phyloP scores from a whole-genome alignment of 2,113 vertebrate genomes.

The Atractosteus spatula region DNA sequence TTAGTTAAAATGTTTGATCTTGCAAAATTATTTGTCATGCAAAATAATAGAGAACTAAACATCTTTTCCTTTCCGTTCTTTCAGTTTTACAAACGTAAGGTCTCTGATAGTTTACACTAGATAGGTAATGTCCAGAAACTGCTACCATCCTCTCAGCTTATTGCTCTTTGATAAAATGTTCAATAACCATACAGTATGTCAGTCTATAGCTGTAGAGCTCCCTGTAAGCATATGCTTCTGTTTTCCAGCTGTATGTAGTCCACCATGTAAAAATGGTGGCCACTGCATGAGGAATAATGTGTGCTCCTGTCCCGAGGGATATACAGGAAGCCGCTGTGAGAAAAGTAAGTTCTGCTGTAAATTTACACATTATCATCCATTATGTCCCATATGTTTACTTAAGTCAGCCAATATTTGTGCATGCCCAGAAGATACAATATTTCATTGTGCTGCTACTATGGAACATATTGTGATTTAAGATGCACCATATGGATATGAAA shows the following conservation, averaged over 20 bases:
- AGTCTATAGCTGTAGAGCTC: not conserved
- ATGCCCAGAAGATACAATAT: not conserved
- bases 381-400: too few species aligned
- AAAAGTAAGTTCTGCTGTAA: conserved; percentile 57
- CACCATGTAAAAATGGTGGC: conserved; percentile 74
- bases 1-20: too few species aligned
- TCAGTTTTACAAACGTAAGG: too few species aligned
- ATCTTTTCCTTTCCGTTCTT: too few species aligned
- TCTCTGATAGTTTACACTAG: too few species aligned
- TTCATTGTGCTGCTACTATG: not conserved
- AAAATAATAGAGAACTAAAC: too few species aligned
- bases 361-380: too few species aligned
- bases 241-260: conserved; percentile 68
- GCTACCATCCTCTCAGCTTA: too few species aligned
- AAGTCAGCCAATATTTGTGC: too few species aligned
- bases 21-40: too few species aligned
- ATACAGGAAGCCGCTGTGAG: conserved; percentile 66
- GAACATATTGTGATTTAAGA: conserved; percentile 21
- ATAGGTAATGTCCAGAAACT: too few species aligned
- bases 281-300: conserved; percentile 61
- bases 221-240: not conserved
- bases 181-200: not conserved
- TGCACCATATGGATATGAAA: conserved; percentile 19
- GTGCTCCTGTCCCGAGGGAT: conserved; percentile 68
- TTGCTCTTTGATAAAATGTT: not conserved